Evolutionary conservation across 2,888 invertebrate species (phyloP).

Genomic region (Drosophila incognita): DNA sequence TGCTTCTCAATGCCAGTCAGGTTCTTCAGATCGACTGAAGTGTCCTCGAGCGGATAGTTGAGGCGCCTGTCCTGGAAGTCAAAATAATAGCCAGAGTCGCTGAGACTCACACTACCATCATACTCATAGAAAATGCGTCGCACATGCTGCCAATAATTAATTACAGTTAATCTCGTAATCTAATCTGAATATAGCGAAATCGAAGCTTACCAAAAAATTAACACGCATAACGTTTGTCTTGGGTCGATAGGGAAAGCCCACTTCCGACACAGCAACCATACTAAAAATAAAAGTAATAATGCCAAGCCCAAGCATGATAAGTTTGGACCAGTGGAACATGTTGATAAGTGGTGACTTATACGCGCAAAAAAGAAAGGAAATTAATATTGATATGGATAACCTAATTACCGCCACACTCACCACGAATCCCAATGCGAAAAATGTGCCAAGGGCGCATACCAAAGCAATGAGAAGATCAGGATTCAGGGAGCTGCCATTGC

Average conservation of each 20-base stretch:
- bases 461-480: constrained; percentile 87
- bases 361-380: background rate
- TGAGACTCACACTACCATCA: constrained; percentile 78
- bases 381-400: background rate
- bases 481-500: constrained; percentile 85
- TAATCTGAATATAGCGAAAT: background rate
- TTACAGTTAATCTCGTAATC: background rate
- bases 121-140: constrained; percentile 85
- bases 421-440: constrained; percentile 82
- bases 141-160: constrained; percentile 83
- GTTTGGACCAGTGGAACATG: constrained; percentile 80
- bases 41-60: constrained; percentile 58
- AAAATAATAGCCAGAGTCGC: constrained; percentile 86
- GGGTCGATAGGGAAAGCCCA: constrained; percentile 87
- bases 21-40: constrained; percentile 61
- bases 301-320: constrained; percentile 65
- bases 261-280: constrained; percentile 84
- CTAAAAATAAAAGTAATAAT: constrained; percentile 74
- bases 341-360: constrained; percentile 81
- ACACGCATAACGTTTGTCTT: constrained; percentile 86
- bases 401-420: constrained; percentile 59
- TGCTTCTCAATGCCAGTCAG: constrained; percentile 58
- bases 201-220: constrained; percentile 85
- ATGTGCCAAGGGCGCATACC: constrained; percentile 79
- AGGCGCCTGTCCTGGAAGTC: constrained; percentile 85